phyloP scores from a whole-genome alignment of 2,888 invertebrate species.

The Catocala nupta region DNA sequence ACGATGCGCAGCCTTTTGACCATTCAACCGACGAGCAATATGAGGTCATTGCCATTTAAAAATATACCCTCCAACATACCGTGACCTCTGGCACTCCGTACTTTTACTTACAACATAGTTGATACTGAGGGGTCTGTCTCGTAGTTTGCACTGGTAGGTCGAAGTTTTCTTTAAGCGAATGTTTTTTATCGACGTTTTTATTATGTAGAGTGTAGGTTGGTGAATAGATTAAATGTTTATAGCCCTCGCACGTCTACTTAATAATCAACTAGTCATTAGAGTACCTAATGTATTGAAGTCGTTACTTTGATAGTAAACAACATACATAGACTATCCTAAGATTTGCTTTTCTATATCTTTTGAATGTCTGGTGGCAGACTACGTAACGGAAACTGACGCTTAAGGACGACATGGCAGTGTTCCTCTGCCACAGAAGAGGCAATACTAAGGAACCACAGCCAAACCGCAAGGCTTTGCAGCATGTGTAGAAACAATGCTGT shows the following conservation, averaged over 20 bases:
- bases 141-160: slow-evolving; percentile 32
- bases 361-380: too few species aligned
- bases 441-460: too few species aligned
- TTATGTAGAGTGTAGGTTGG: slow-evolving; percentile 25
- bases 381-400: too few species aligned
- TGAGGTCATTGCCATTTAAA: slow-evolving; percentile 76
- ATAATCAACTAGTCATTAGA: background rate
- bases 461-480: too few species aligned
- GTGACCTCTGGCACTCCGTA: slow-evolving; percentile 52
- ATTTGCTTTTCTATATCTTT: too few species aligned
- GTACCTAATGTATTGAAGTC: too few species aligned
- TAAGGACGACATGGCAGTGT: too few species aligned
- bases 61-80: slow-evolving; percentile 55
- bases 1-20: slow-evolving; percentile 25
- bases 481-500: too few species aligned
- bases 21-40: slow-evolving; percentile 51
- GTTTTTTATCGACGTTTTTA: slow-evolving; percentile 47
- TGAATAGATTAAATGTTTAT: slow-evolving; percentile 32
- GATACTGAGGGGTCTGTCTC: slow-evolving; percentile 39
- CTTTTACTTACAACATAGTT: slow-evolving; percentile 13
- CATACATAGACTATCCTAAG: too few species aligned
- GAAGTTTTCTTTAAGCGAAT: slow-evolving; percentile 44
- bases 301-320: too few species aligned
- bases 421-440: too few species aligned
- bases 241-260: slow-evolving; percentile 6